Conservation (phyloP, 2,888 invertebrate genomes). For the Andricus quercusramuli region DNA sequence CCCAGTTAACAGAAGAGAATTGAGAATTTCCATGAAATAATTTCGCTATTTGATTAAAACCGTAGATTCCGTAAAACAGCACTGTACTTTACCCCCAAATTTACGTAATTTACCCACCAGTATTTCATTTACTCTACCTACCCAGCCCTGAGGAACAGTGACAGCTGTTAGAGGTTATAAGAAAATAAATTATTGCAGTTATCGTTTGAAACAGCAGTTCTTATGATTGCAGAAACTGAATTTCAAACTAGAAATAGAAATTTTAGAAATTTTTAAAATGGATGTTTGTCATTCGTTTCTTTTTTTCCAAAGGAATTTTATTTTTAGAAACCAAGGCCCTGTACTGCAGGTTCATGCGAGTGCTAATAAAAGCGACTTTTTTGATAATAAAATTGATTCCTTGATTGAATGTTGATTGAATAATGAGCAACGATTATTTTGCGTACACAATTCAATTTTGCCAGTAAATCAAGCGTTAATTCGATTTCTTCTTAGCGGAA, state of each 20-base stretch:
- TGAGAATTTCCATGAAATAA: no score
- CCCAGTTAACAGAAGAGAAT: no score
- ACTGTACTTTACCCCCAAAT: no score
- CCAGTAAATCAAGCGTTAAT: not conserved
- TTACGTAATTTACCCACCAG: no score
- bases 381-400: not conserved
- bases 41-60: no score
- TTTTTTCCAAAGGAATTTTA: constrained; percentile 11
- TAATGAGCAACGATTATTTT: constrained; percentile 1
- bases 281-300: not conserved
- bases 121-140: no score
- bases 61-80: no score
- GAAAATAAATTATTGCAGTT: not conserved
- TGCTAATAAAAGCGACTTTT: not conserved
- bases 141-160: not conserved
- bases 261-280: not conserved
- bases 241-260: not conserved
- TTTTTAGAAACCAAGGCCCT: constrained; percentile 27
- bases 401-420: not conserved
- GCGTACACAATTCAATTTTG: not conserved
- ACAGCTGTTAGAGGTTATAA: not conserved
- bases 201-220: not conserved
- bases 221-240: not conserved
- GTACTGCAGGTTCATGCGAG: constrained; percentile 7
- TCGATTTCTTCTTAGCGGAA: constrained; percentile 17